Conservation (phyloP, 2,113 vertebrate species). For the Gymnogyps californianus region DNA sequence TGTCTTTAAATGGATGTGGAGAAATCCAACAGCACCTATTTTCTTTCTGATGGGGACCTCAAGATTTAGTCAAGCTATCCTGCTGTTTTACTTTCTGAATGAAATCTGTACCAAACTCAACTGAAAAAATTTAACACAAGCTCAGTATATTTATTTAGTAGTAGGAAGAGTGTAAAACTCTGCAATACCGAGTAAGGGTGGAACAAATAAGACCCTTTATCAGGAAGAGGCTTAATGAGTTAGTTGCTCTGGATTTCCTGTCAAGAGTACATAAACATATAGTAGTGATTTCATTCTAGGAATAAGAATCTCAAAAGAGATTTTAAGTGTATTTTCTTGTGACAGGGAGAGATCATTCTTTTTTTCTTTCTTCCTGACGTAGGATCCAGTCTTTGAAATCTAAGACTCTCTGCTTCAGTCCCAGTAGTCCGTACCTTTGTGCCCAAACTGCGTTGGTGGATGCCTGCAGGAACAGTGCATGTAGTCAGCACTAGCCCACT, state of each 20-base stretch:
- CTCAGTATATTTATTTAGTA: not conserved
- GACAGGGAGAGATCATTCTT: not conserved
- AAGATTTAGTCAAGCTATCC: not conserved
- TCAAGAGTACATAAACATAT: not conserved
- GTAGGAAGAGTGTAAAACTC: not conserved
- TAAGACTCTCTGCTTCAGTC: not conserved
- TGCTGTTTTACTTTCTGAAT: not conserved
- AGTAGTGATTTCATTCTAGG: not conserved
- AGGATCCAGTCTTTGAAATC: not conserved
- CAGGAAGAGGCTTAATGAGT: not conserved
- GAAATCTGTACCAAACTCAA: not conserved
- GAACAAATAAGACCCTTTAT: not conserved
- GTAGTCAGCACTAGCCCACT: not conserved
- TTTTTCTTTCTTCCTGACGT: not conserved
- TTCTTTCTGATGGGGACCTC: not conserved
- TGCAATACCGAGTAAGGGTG: not conserved
- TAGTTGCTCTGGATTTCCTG: not conserved
- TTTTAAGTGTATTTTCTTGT: not conserved
- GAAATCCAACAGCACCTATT: not conserved
- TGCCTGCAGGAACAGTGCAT: not conserved
- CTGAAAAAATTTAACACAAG: not conserved
- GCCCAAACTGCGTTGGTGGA: not conserved
- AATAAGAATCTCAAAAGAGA: not conserved
- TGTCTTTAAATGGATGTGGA: not conserved
- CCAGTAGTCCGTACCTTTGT: not conserved